Conservation (phyloP, 2,888 invertebrate species). For the Ochlodes sylvanus region DNA sequence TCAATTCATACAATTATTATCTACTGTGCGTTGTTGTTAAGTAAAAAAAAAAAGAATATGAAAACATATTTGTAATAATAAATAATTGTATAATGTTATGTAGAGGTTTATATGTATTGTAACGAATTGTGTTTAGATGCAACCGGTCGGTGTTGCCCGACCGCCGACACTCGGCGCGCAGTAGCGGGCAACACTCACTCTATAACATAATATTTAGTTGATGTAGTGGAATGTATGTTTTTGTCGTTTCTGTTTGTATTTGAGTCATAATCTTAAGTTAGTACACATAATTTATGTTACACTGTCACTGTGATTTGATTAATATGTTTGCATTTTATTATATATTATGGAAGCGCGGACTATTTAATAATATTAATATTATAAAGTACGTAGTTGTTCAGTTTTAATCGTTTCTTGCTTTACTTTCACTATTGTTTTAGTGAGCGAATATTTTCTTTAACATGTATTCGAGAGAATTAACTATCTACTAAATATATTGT, state of each 20-base stretch:
- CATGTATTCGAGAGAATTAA: constrained; percentile 41
- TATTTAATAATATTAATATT: constrained; percentile 40
- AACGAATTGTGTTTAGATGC: constrained; percentile 67
- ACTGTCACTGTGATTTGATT: constrained; percentile 81
- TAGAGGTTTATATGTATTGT: constrained; percentile 77
- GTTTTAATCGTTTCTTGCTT: constrained; percentile 43
- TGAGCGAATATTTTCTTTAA: constrained; percentile 44
- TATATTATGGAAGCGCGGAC: constrained; percentile 58
- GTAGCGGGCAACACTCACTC: constrained; percentile 55
- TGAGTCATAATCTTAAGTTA: constrained; percentile 80
- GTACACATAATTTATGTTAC: constrained; percentile 76
- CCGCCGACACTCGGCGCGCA: constrained; percentile 31
- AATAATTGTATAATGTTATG: constrained; percentile 76
- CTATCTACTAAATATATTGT: constrained; percentile 39
- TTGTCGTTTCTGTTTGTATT: constrained; percentile 66
- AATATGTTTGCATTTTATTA: constrained; percentile 76
- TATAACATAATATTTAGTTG: constrained; percentile 61
- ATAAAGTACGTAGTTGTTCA: constrained; percentile 44
- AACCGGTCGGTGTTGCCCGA: constrained; percentile 50
- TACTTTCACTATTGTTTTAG: constrained; percentile 45
- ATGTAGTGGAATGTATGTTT: constrained; percentile 68
- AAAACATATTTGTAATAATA: constrained; percentile 75
- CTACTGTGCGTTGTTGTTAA: constrained; percentile 77
- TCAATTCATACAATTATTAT: constrained; percentile 83
- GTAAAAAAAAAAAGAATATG: constrained; percentile 57